phyloP scores from a whole-genome alignment of 2,888 invertebrate genomes.

The Phyllotreta striolata region DNA sequence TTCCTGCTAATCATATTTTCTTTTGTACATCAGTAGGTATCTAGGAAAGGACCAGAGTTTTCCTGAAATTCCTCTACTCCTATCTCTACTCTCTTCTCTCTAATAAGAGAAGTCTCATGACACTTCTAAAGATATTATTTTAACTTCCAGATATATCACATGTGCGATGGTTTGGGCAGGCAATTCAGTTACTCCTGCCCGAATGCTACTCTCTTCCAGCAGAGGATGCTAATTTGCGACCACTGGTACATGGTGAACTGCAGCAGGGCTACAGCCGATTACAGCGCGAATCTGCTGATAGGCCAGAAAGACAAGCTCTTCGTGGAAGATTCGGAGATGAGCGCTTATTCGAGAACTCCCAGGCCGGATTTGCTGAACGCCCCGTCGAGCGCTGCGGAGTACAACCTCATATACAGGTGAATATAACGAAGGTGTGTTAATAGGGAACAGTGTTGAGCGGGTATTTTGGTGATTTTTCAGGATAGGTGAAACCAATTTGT shows the following conservation, averaged over 20 bases:
- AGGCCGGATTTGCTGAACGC: conserved; percentile 73
- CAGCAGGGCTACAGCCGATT: conserved; percentile 74
- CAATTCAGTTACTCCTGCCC: conserved; percentile 83
- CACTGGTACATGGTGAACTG: conserved; percentile 87
- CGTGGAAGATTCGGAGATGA: conserved; percentile 68
- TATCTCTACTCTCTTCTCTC: too few relatives aligned
- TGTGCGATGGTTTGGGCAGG: conserved; percentile 79
- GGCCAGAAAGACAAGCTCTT: conserved; percentile 78
- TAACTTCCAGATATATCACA: conserved; percentile 74
- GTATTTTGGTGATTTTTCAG: conserved; percentile 20
- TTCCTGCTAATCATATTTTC: too few relatives aligned
- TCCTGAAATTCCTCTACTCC: too few relatives aligned
- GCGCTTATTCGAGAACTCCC: conserved; percentile 72
- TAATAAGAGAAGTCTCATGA: too few relatives aligned
- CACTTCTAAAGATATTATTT: conserved; percentile 1
- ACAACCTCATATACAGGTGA: conserved; percentile 51
- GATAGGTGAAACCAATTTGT: conserved; percentile 31
- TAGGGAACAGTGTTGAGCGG: neutral
- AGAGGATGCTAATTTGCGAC: conserved; percentile 82
- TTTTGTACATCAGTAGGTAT: too few relatives aligned
- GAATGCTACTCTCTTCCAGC: conserved; percentile 81
- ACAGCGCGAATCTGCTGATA: conserved; percentile 75
- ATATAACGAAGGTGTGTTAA: neutral
- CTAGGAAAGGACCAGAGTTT: too few relatives aligned
- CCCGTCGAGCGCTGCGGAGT: conserved; percentile 57